These are phyloP conservation scores for Sminthopsis crassicaudata DNA, from an alignment of 2,113 vertebrate species.

Conservation along the genomic window DNA sequence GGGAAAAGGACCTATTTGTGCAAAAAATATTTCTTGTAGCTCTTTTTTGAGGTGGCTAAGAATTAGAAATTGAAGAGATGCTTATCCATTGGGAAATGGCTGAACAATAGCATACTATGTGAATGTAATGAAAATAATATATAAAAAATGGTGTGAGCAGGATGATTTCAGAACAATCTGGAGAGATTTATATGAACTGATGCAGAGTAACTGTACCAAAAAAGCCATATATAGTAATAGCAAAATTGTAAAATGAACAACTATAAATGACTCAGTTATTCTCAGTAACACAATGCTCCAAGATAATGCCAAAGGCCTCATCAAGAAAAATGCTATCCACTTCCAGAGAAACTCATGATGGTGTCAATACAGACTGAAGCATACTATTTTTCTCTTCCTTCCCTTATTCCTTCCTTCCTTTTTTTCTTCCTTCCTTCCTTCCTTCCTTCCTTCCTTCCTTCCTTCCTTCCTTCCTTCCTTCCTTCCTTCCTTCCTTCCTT, in stretches of 20 bases:
- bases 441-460: no score
- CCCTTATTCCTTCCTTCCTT: no score
- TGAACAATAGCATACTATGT: background rate
- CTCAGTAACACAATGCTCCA: background rate
- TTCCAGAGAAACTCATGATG: background rate
- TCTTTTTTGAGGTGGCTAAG: background rate
- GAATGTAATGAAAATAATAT: background rate
- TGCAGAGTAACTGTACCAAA: background rate
- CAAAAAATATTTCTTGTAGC: background rate
- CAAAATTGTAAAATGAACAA: background rate
- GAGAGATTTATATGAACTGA: background rate
- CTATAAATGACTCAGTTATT: background rate
- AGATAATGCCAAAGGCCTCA: background rate
- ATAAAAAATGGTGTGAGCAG: background rate
- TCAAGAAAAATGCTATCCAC: background rate
- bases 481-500: no score
- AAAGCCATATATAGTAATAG: no score
- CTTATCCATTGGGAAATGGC: background rate
- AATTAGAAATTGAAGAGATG: background rate
- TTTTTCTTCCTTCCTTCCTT: no score
- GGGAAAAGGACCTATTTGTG: background rate
- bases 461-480: no score
- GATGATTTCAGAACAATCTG: background rate
- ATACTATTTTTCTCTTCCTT: no score
- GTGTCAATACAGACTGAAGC: background rate